Evolutionary conservation across 2,797 vertebrate genomes (phyloP), one percentile per base, ranked within the genome.

Genomic region (Nannoperca obscura): DNA sequence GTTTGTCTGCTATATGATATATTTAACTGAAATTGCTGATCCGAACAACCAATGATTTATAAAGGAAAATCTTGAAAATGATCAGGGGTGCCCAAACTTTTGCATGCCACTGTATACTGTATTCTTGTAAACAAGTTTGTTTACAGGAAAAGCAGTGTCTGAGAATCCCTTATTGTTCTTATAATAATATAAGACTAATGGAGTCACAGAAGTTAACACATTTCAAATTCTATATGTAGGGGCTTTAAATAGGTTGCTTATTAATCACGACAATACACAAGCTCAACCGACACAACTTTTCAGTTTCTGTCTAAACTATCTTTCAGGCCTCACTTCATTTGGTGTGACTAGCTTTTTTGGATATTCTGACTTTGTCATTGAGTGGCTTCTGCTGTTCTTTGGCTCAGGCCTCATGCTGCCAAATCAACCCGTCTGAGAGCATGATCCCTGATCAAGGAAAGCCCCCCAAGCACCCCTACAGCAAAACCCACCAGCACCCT

Each of bases 371-470:
- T 78, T 62, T 80, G 66, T 81, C 86, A 80, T 64, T 54, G 49
- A 66, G 69, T 68, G 80, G 42, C 69, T 71, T 71, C 57, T 74
- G 60, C 64, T 59, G 66, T 80, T 85, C 63, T 68, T 60, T 34
- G 40, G 68, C 85, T 75, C 52, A 42, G 47, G 55, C 66, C 74
- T 76, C 52, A 32, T 46, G 80, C 86, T 82, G 77, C 83, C 68
- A 95, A 96, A 84, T 83, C 86, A 87, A 61, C 64, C 69, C 81
- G 75, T 74, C 65, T 83, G 83, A 80, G 74, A 81, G 79, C 68
- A 81, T 89, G 90, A 91, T 89, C 87, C 76, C 78, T 91, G 91
- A 94, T 93, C 90, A 90, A 89, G 88, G 87, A 71, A 86, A 91
- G 82, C 60, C 86, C 89, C 83, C 74, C 68, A 71, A 81, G 81